phyloP scores from a whole-genome alignment of 2,113 vertebrate species.

The Syngnathus floridae region DNA sequence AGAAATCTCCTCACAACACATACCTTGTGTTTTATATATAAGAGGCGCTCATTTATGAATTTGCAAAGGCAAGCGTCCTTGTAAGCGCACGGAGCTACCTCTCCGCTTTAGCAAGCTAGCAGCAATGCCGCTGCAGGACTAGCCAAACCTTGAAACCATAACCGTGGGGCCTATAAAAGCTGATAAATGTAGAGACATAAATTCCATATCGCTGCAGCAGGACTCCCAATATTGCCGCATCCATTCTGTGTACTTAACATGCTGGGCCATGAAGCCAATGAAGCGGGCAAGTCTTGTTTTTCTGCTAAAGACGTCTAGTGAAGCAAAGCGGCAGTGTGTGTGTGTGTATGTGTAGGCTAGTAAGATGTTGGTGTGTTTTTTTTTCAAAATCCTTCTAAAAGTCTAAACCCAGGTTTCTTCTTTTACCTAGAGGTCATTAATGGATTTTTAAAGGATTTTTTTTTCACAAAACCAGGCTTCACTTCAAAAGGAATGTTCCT shows the following conservation, averaged over 20 bases:
- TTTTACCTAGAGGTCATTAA: conserved; percentile 19
- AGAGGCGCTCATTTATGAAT: conserved; percentile 8
- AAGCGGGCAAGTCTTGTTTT: conserved; percentile 52
- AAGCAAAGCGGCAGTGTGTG: conserved; percentile 37
- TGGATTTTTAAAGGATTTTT: conserved; percentile 5
- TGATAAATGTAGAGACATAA: conserved; percentile 59
- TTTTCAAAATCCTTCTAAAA: conserved; percentile 1
- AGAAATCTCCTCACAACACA: not conserved
- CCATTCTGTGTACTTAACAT: conserved; percentile 48
- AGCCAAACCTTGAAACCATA: conserved; percentile 50
- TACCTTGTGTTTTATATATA: not conserved
- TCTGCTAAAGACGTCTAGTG: conserved; percentile 58
- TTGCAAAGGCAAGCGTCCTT: not conserved
- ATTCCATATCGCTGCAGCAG: conserved; percentile 47
- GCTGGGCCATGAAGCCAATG: conserved; percentile 48
- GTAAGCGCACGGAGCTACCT: not conserved
- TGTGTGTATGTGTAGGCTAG: not conserved
- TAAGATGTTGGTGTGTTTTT: not conserved
- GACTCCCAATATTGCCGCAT: conserved; percentile 46
- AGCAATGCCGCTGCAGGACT: conserved; percentile 28
- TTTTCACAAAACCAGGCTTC: conserved; percentile 23
- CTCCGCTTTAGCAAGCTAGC: conserved; percentile 12
- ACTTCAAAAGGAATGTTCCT: conserved; percentile 26
- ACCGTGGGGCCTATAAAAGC: conserved; percentile 48
- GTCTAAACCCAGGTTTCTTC: conserved; percentile 9